Evolutionary conservation across 2,113 vertebrate species (phyloP).

Genomic region (Eretmochelys imbricata): DNA sequence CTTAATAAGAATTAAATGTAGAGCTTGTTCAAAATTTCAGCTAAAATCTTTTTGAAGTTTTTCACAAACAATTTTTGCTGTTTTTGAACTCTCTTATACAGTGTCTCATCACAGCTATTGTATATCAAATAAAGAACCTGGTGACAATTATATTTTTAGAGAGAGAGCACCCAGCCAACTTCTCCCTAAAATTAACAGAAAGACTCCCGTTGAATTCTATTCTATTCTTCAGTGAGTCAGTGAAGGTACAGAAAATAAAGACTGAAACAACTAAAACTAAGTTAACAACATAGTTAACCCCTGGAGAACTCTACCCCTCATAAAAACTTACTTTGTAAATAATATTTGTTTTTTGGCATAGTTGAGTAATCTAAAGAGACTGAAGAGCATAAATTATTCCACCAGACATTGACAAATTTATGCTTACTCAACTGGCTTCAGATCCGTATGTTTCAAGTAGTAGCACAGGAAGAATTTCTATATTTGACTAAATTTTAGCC

Average conservation of each 20-base stretch:
- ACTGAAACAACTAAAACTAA: neutral
- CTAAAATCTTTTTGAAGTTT: neutral
- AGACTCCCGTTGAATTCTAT: neutral
- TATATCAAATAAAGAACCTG: neutral
- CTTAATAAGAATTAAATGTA: neutral
- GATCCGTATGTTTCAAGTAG: slow-evolving; percentile 43
- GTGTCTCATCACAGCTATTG: neutral
- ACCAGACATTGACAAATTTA: neutral
- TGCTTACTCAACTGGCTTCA: slow-evolving; percentile 1
- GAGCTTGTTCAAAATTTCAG: neutral
- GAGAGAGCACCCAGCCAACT: neutral
- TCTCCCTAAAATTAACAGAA: neutral
- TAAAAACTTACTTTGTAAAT: neutral
- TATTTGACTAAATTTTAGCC: slow-evolving; percentile 39
- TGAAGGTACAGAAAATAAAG: neutral
- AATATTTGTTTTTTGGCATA: too few relatives aligned
- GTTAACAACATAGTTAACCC: neutral
- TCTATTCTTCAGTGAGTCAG: neutral
- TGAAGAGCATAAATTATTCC: slow-evolving; percentile 22
- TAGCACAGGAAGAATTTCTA: slow-evolving; percentile 30
- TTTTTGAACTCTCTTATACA: neutral
- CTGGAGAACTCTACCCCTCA: neutral
- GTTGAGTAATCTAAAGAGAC: neutral
- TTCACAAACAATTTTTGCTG: neutral
- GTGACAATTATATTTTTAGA: neutral